Base-by-base conservation (phyloP, 2,113 vertebrate species). In the Romanogobio albipinnatus region DNA sequence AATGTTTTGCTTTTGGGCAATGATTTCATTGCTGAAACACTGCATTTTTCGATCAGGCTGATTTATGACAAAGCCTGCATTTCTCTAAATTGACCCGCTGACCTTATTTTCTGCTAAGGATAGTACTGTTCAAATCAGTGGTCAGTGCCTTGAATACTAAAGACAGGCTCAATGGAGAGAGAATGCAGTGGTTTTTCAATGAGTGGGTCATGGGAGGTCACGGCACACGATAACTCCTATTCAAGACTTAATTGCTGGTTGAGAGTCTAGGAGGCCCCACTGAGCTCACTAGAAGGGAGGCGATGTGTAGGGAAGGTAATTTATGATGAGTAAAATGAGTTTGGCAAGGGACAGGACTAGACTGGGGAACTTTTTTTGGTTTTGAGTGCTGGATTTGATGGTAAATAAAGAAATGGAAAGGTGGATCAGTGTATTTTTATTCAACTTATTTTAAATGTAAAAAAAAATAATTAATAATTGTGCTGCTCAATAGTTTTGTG, bases 181-280 rank as follows among this genome's bases (percentile, higher is more conserved):
- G 84, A 87, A 66, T 76, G 61, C 49, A 49, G 43, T 59, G 75
- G 74, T 24, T 39, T 82, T 87, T 84, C 29, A 86, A 86, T 82
- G 83, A 85, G 76, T 6, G 33, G 87, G 88, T 89, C 84, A 86
- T 24, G 29, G 73, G 76, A 82, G 86, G 83, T 79, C 90, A 88
- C 43, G 62, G 82, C 76, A 83, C 86, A 68, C 81, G 82, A 84
- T 88, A 86, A 86, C 85, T 86, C 76, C 86, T 66, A 84, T 89
- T 89, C 88, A 86, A 80, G 51, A 73, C 86, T 86, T 90, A 90
- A 87, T 87, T 88, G 84, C 87, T 83, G 76, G 70, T 84, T 33
- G 85, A 89, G 83, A 85, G 82, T 61, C 79, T 76, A 66, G 73
- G 78, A 86, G 73, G 73, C 80, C 83, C 47, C 56, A 79, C 58